These are phyloP conservation scores for Trissolcus japonicus DNA, from an alignment of 2,888 invertebrate species.

Conservation along the genomic window DNA sequence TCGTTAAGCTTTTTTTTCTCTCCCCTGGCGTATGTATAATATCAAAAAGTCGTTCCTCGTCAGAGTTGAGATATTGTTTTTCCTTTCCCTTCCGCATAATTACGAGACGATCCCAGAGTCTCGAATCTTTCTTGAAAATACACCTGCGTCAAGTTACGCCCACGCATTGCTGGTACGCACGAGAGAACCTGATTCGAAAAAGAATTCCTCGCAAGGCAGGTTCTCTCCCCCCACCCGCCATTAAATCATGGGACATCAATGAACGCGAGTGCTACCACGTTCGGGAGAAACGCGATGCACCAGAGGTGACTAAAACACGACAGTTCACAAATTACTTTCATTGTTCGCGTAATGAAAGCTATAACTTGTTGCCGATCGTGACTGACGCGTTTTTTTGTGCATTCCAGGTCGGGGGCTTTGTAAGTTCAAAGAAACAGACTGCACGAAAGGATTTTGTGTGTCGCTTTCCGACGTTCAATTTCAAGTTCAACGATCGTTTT, in stretches of 20 bases:
- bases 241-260: constrained; percentile 55
- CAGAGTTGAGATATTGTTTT: neutral
- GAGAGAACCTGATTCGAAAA: constrained; percentile 49
- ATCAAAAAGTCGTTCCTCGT: too few species aligned
- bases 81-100: constrained; percentile 49
- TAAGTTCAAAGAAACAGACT: constrained; percentile 23
- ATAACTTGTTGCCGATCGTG: constrained; percentile 55
- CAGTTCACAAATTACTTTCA: constrained; percentile 69
- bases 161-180: constrained; percentile 39
- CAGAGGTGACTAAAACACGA: constrained; percentile 52
- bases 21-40: too few species aligned
- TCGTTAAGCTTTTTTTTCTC: too few species aligned
- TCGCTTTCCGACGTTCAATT: constrained; percentile 22
- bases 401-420: constrained; percentile 12
- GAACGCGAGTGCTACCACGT: constrained; percentile 26
- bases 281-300: constrained; percentile 25
- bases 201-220: constrained; percentile 42
- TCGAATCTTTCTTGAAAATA: constrained; percentile 45
- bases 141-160: constrained; percentile 53
- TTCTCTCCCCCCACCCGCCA: constrained; percentile 37
- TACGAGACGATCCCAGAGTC: constrained; percentile 38
- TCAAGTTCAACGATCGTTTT: constrained; percentile 12
- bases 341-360: constrained; percentile 69
- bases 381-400: constrained; percentile 47
- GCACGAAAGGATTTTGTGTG: constrained; percentile 11